Base-by-base conservation (phyloP, 2,797 vertebrate genomes). In the Pangasius macronema region DNA sequence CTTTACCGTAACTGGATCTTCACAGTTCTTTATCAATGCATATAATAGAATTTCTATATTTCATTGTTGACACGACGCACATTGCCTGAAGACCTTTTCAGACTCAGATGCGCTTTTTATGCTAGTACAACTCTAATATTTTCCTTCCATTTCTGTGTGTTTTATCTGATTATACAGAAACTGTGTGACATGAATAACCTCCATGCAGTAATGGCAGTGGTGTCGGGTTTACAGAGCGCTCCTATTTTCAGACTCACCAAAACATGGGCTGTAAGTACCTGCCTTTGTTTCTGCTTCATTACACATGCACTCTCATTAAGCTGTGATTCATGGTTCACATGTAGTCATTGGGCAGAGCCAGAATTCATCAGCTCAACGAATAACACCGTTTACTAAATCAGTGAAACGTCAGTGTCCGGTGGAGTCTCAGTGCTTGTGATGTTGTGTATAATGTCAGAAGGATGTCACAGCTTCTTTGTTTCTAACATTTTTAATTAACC, bases 181-280 rank as follows among this genome's bases (percentile, higher is more conserved):
- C 95, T 99, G 53, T 99, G 98, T 84, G 99, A 99, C 89, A 96
- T 99, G 93, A 99, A 99, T 93, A 99, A 98, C 91, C 97, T 99
- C 30, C 99, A 99, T 59, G 98, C 99, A 0, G 97, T 99, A 85
- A 99, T 99, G 98, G 97, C 99, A 5, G 99, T 99, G 91, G 97
- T 99, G 83, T 99, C 98, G 0, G 97, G 95, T 51, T 93, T 99
- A 83, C 99, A 99, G 93, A 99, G 99, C 51, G 99, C 98, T 86
- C 99, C 99, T 0, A 99, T 99, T 95, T 99, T 97, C 95, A 97
- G 99, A 92, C 95, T 99, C 77, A 96, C 96, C 84, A 99, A 99
- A 95, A 99, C 99, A 0, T 99, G 99, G 99, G 98, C 98, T 94
- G 99, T 99, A 91, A 98, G 98, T 97, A 90, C 87, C 61, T 90